phyloP scores from a whole-genome alignment of 2,888 invertebrate genomes.

The Nezara viridula region DNA sequence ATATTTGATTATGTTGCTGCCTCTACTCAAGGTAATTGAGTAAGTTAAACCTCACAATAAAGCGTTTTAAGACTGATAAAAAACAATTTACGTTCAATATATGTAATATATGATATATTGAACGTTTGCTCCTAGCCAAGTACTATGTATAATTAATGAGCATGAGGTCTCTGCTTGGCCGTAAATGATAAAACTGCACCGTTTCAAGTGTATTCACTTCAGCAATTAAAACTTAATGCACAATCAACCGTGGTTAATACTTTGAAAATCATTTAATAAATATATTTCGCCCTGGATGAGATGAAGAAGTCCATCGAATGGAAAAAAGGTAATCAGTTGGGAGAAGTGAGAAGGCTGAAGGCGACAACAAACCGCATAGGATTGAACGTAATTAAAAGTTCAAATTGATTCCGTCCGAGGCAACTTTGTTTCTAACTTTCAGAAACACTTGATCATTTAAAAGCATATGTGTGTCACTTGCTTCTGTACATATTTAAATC shows the following conservation, averaged over 20 bases:
- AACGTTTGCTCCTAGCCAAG: no score
- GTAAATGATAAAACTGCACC: not conserved
- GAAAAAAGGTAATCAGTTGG: not conserved
- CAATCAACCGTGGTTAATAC: not conserved
- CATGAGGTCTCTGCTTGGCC: not conserved
- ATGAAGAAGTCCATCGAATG: not conserved
- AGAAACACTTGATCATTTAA: conserved; percentile 8
- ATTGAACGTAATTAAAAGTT: conserved; percentile 30
- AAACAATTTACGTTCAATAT: no score
- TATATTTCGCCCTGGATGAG: not conserved
- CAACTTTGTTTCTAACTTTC: not conserved
- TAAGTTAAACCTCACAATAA: no score
- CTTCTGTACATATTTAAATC: not conserved
- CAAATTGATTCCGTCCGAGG: conserved; percentile 6
- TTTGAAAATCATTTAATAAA: not conserved
- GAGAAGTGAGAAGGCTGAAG: not conserved
- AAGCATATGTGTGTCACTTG: conserved; percentile 1
- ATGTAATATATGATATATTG: no score
- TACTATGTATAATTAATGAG: no score
- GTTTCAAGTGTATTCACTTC: not conserved
- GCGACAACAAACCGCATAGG: not conserved
- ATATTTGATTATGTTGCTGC: no score
- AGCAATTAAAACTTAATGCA: not conserved
- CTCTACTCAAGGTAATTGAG: no score
- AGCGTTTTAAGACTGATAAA: no score